phyloP scores from a whole-genome alignment of 2,888 invertebrate genomes.

The Drosophila pseudotalamancana region DNA sequence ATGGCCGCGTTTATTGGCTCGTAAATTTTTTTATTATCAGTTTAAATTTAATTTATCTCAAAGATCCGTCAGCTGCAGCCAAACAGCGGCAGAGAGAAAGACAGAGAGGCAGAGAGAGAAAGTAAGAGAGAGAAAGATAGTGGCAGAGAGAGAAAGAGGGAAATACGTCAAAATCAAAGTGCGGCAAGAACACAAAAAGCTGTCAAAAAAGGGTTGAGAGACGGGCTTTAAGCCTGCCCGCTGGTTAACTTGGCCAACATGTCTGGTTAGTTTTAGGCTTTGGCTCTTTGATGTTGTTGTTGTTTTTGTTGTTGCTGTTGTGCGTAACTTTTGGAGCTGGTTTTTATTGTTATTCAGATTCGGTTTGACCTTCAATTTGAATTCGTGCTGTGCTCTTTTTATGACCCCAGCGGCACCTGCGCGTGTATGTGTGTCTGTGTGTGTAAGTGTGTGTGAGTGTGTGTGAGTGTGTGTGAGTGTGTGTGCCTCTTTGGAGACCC shows the following conservation, averaged over 20 bases:
- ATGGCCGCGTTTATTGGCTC: conserved; percentile 72
- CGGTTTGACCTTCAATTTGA: conserved; percentile 68
- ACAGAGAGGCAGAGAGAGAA: neutral
- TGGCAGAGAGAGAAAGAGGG: neutral
- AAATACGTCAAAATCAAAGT: conserved; percentile 74
- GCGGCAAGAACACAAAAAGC: conserved; percentile 27
- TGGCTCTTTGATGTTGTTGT: conserved; percentile 14
- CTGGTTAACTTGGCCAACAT: neutral
- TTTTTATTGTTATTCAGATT: conserved; percentile 71
- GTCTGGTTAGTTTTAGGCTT: conserved; percentile 39
- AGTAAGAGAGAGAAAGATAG: neutral
- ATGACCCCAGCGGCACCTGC: conserved; percentile 36
- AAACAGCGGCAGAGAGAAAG: neutral
- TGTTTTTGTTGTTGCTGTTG: conserved; percentile 15
- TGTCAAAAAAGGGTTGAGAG: neutral
- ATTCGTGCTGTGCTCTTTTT: conserved; percentile 51
- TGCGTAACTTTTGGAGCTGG: conserved; percentile 55
- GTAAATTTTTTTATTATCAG: conserved; percentile 77
- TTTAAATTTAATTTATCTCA: conserved; percentile 75
- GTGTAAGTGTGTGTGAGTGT: conserved; percentile 11
- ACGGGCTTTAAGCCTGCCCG: too few species aligned
- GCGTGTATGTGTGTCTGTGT: neutral
- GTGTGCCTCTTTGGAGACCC: conserved; percentile 65
- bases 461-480: conserved; percentile 11
- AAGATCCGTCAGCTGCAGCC: conserved; percentile 28